Base-by-base conservation (phyloP, 2,888 invertebrate genomes). In the Ypsolopha scabrella region DNA sequence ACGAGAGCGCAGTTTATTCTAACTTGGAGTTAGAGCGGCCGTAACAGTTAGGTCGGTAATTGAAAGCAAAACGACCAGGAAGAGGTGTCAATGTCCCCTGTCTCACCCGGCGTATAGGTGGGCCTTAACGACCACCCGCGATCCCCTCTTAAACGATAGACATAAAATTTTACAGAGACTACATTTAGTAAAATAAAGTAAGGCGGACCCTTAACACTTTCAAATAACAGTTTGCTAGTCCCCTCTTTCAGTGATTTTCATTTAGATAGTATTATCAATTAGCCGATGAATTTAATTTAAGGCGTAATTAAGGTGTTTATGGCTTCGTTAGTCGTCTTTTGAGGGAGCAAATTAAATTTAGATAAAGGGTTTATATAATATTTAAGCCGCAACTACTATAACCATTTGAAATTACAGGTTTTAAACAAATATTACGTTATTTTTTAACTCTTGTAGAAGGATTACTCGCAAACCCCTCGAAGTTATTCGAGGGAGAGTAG, bases 91-190 rank as follows among this genome's bases (percentile, higher is more conserved):
- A 24, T 24, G 24, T 24, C 24, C 24, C 24, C 24, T 24, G 24
- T 4, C 24, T 24, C 24, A 3, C 24, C 24, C 24, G 24, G 55
- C 64, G 64, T 67, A 66, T 71, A 73, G 69, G 70, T 70, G 67
- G 64, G 56, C 59, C 65, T 68, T 79, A 79, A 78, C 73, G 75
- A 70, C 64, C 61, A 55, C 62, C 54, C 55, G 60, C 59, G 60
- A 39, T 68, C 68, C 66, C 65, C 65, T 67, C 65, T 65, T 65
- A 72, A 79, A 72, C 68, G 73, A 67, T 62, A 57, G 56, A 58
- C 66, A 73, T 82, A 77, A 79, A 80, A 80, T 80, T 80, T 80
- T 77, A 81, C 69, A 72, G 61, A 65, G 71, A 71, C 70, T 74
- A 75, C 71, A 75, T 75, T 80, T 74, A 71, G 68, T 72, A 70